Conservation (phyloP, 2,797 vertebrate genomes). For the Acipenser oxyrinchus region DNA sequence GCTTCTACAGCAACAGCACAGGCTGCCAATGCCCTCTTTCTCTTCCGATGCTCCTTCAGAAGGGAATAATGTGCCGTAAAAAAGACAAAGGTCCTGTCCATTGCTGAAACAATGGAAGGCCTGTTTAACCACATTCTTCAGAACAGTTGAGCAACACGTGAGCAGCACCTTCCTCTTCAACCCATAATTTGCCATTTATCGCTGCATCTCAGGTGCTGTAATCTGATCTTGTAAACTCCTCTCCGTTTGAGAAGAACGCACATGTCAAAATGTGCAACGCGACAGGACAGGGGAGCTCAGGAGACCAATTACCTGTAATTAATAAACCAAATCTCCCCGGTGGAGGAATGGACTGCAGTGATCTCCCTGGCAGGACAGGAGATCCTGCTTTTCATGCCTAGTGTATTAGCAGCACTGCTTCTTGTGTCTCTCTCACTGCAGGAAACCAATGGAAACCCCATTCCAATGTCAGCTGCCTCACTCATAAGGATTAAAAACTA, state of each 20-base stretch:
- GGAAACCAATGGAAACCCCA: no score
- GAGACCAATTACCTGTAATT: neutral
- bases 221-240: neutral
- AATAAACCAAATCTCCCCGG: neutral
- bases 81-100: neutral
- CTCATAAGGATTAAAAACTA: no score
- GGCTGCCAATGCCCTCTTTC: neutral
- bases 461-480: no score
- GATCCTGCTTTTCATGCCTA: no score
- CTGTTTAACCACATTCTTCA: conserved; percentile 1
- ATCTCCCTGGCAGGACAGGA: no score
- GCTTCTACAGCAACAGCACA: neutral
- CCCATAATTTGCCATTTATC: neutral
- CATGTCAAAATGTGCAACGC: neutral
- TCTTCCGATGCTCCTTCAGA: neutral
- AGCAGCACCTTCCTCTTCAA: neutral
- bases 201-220: neutral
- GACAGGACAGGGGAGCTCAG: neutral
- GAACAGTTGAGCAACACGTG: conserved; percentile 5
- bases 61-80: conserved; percentile 10
- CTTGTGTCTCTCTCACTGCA: no score
- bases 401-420: no score
- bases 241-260: neutral
- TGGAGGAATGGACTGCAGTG: no score
- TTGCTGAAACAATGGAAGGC: conserved; percentile 7